Percentiles rank a stretch among this genome's conserved stretches.
Conservation (phyloP, 2,888 invertebrate species). For the Stenchaetothrips biformis region DNA sequence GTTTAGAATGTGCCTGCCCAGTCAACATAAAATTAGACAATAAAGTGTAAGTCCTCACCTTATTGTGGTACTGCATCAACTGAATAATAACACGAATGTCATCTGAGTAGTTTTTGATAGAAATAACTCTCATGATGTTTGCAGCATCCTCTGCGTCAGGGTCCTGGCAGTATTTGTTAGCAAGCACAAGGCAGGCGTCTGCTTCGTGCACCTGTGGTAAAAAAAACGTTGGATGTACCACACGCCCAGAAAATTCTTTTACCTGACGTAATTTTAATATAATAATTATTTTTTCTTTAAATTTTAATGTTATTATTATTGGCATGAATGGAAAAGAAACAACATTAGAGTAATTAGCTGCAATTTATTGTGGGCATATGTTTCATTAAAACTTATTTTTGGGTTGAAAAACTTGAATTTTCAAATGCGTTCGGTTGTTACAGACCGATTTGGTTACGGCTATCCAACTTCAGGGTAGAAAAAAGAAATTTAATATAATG, state of each 20-base stretch:
- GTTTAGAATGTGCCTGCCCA: background rate
- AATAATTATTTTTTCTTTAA: no score
- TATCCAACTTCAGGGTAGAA: no score
- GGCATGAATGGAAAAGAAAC: no score
- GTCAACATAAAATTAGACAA: conserved; percentile 9
- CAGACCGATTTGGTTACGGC: no score
- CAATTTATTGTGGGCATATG: no score
- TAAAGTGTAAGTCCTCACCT: conserved; percentile 56
- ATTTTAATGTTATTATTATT: no score
- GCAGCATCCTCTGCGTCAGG: conserved; percentile 99
- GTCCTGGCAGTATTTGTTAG: conserved; percentile 99
- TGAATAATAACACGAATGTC: conserved; percentile 99
- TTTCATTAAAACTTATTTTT: no score
- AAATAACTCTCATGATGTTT: conserved; percentile 99
- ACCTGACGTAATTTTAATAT: no score
- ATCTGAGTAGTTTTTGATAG: conserved; percentile 99
- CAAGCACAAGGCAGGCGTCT: conserved; percentile 97
- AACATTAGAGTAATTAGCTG: no score
- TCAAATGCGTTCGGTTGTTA: no score
- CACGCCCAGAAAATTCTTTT: background rate
- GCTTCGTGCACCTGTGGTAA: conserved; percentile 90
- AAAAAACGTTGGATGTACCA: conserved; percentile 32
- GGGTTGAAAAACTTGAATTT: no score
- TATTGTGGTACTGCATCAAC: conserved; percentile 99
- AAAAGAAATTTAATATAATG: no score